Evolutionary conservation across 2,797 vertebrate genomes (phyloP), one percentile per base, ranked within the genome.

Genomic region (Myoxocephalus aenaeus): DNA sequence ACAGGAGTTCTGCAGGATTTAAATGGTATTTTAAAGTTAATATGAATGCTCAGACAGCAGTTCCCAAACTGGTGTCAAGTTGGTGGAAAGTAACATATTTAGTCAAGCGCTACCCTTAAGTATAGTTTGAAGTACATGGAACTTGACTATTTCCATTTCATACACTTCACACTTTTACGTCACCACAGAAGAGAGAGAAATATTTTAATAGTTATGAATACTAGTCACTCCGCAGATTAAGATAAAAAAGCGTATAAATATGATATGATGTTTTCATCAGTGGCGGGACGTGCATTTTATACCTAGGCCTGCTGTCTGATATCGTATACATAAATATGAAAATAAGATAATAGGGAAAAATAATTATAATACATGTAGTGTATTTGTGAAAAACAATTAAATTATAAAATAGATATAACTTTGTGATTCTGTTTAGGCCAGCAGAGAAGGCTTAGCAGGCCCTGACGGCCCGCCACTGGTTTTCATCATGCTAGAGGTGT

Each of bases 11-110:
- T 44, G 36, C 46, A 68, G 67, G 51, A 80, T 57, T 79, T 71
- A 63, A 75, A 75, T 42, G 36, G 15, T 73, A 63, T 73, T 75
- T 82, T 34, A 64, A 44, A 66, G 48, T 65, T 77, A 59, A 77
- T 79, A 32, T 22, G 54, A 42, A 18, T 51, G n/a, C 38, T 73
- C 68, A 56, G 77, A 51, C 67, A 44, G 77, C 5, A 69, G 57
- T 59, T 70, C 48, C 51, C 63, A 2, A 66, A 1, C 20, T 46
- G 70, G 56, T 56, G 53, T 29, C 22, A 22, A 14, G 12, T 7
- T 36, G 40, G 32, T 56, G 9, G 40, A 61, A 46, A 57, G 27
- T 8, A 67, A 25, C 20, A 46, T 10, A n/a, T 65, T 50, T 14
- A 46, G 20, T 70, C 27, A 25, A 46, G 18, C 29, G 20, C 14